phyloP scores from a whole-genome alignment of 2,888 invertebrate species.

The Cylindroiulus punctatus region DNA sequence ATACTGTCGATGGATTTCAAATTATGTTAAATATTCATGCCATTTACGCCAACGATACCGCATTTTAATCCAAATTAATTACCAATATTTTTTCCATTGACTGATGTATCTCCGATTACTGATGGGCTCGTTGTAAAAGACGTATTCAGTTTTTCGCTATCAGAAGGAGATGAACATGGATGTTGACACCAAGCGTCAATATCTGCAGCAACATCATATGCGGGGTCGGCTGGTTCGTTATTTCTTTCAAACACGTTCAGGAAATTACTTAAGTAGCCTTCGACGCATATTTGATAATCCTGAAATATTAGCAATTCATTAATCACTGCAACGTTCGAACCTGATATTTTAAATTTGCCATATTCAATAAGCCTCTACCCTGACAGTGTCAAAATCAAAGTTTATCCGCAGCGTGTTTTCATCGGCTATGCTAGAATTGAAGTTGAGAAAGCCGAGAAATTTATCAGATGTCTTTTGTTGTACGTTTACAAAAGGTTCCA shows the following conservation, averaged over 20 bases:
- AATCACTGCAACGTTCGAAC: neutral
- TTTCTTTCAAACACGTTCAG: conserved; percentile 15
- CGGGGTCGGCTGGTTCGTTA: conserved; percentile 49
- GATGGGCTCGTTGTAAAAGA: neutral
- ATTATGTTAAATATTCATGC: neutral
- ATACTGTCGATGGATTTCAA: neutral
- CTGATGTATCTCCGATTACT: neutral
- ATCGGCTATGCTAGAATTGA: conserved; percentile 45
- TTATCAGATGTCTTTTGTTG: conserved; percentile 54
- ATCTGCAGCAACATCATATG: conserved; percentile 55
- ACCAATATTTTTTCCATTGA: neutral
- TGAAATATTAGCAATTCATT: neutral
- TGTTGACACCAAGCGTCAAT: conserved; percentile 23
- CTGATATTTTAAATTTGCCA: neutral
- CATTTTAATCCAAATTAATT: neutral
- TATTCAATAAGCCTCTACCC: neutral
- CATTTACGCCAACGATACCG: neutral
- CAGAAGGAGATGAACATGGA: neutral
- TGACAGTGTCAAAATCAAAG: conserved; percentile 48
- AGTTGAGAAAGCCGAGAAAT: conserved; percentile 54
- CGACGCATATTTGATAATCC: conserved; percentile 43
- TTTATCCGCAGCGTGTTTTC: conserved; percentile 26
- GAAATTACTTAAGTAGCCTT: conserved; percentile 6
- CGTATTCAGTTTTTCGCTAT: neutral
- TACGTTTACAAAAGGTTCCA: neutral